These are phyloP conservation scores for Cheilosia grossa DNA, from an alignment of 2,888 invertebrate genomes.

Conservation along the genomic window DNA sequence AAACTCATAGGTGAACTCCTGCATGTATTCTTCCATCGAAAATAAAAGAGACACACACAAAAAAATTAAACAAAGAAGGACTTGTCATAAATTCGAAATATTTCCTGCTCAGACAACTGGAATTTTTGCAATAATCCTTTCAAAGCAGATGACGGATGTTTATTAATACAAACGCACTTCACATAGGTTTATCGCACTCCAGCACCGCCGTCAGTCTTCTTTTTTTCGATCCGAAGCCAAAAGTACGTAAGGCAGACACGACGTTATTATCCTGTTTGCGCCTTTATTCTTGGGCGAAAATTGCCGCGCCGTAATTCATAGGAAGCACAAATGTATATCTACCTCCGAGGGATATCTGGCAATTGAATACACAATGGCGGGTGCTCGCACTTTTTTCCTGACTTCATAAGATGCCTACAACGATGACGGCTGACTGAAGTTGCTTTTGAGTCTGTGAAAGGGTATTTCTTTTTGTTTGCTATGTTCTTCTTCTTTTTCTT, in stretches of 20 bases:
- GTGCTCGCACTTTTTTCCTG: neutral
- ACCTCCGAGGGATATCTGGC: neutral
- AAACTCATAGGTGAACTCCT: no score
- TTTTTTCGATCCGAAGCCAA: conserved; percentile 13
- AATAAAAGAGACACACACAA: no score
- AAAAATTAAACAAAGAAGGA: no score
- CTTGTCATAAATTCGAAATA: no score
- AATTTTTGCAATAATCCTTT: no score
- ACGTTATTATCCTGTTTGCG: conserved; percentile 7
- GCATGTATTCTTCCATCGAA: no score
- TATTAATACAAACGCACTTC: no score
- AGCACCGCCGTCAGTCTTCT: neutral
- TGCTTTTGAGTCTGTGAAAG: conserved; percentile 19
- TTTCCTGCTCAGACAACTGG: no score
- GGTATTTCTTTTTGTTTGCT: neutral
- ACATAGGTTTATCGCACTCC: no score
- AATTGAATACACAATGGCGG: no score
- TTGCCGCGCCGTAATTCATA: conserved; percentile 22
- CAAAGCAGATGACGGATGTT: no score
- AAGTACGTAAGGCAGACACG: conserved; percentile 9
- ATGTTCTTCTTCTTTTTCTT: neutral
- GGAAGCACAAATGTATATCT: conserved; percentile 22
- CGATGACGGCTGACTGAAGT: conserved; percentile 12
- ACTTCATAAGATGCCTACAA: conserved; percentile 31
- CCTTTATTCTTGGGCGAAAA: conserved; percentile 17